Percentiles rank a stretch among this genome's conserved stretches.
phyloP scores from a whole-genome alignment of 2,797 vertebrate genomes.

The Vultur gryphus region DNA sequence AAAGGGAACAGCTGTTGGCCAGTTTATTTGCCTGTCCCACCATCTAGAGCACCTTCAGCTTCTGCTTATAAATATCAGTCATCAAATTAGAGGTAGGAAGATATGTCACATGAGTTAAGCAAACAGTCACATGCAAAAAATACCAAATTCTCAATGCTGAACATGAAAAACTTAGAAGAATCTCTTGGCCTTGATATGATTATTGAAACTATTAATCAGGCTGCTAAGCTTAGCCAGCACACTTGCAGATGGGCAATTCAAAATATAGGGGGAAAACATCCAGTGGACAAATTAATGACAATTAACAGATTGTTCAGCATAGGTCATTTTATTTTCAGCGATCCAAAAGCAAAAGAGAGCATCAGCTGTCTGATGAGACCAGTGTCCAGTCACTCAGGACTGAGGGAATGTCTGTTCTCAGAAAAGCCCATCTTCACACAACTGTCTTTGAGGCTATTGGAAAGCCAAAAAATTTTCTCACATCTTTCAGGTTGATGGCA shows the following conservation, averaged over 20 bases:
- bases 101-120: neutral
- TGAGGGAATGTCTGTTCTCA: neutral
- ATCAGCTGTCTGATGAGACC: neutral
- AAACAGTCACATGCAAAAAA: neutral
- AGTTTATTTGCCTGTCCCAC: neutral
- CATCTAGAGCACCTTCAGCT: neutral
- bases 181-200: neutral
- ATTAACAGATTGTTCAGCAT: neutral
- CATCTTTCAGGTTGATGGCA: neutral
- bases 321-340: neutral
- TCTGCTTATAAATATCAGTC: neutral
- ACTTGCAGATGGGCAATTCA: constrained; percentile 35
- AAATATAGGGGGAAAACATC: constrained; percentile 6
- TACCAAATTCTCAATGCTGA: neutral
- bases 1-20: neutral
- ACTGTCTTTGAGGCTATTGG: neutral
- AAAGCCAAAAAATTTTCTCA: neutral
- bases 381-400: neutral
- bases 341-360: neutral
- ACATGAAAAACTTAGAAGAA: neutral
- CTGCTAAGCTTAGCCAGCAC: constrained; percentile 22
- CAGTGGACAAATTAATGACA: constrained; percentile 31
- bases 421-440: neutral
- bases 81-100: neutral
- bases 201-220: constrained; percentile 33